Evolutionary conservation across 1,140 invertebrate species (phyloP).

Genomic region (Bombyx mandarina): DNA sequence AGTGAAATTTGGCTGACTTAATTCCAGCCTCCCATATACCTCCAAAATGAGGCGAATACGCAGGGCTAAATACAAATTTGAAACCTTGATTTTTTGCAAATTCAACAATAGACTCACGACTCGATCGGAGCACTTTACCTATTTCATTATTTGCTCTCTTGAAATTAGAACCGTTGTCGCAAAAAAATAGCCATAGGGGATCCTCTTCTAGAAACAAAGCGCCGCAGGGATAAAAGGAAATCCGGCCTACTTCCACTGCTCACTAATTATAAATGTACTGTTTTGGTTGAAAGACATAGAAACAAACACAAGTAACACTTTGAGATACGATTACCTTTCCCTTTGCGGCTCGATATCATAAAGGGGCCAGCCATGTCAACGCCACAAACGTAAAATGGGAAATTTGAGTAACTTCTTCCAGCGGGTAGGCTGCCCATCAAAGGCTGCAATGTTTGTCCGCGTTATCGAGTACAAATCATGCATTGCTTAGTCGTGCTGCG

Average conservation of each 20-base stretch:
- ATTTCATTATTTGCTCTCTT: not conserved
- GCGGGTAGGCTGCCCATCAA: slow-evolving; percentile 14
- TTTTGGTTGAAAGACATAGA: not conserved
- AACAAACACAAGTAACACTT: slow-evolving; percentile 1
- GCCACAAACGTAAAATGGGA: slow-evolving; percentile 18
- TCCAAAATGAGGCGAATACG: slow-evolving; percentile 1
- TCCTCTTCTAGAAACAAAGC: not conserved
- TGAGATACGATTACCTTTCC: slow-evolving; percentile 6
- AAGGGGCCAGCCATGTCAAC: slow-evolving; percentile 29
- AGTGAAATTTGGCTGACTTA: slow-evolving; percentile 28
- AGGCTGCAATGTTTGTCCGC: slow-evolving; percentile 11
- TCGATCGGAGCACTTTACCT: not conserved
- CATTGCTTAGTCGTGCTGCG: slow-evolving; percentile 4
- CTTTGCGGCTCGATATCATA: slow-evolving; percentile 18
- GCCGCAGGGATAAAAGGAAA: not conserved
- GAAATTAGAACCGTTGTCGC: not conserved
- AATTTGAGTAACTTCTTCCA: not conserved
- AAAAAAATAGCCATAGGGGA: not conserved
- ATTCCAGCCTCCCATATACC: slow-evolving; percentile 16
- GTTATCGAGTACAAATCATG: slow-evolving; percentile 6
- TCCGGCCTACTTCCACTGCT: not conserved
- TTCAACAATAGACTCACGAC: not conserved
- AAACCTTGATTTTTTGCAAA: not conserved
- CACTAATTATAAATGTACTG: not conserved
- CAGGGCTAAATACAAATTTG: not conserved